Evolutionary conservation across 2,797 vertebrate genomes (phyloP), one percentile per base, ranked within the genome.

Genomic region (Clarias pachynema): DNA sequence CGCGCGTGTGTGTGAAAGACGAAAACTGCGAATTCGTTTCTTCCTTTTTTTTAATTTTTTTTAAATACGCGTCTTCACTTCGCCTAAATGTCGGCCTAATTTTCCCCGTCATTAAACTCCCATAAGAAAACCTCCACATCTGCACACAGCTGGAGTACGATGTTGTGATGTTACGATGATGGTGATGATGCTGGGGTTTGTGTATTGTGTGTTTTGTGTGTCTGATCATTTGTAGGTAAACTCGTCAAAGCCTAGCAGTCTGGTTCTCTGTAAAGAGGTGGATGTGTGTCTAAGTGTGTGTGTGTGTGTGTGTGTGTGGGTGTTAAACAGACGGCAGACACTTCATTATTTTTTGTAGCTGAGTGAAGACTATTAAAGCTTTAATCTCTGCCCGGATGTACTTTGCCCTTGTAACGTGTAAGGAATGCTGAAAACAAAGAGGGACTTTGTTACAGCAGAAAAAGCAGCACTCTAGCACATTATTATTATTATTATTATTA

Each of bases 371-470:
- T 44, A 34, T 78, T 79, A 69, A 49, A 84, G 53, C 26, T 70
- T 53, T 57, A 79, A 62, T 63, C 68, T 79, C 69, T 65, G 29
- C 40, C 79, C 63, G 8, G 72, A 74, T 82, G 83, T 85, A 88
- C 85, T 88, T 86, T 85, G 60, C 84, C 83, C 87, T 60, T 81
- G 81, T 81, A 77, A 70, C 81, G 85, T 80, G 81, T 65, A 83
- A 86, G 74, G 60, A 70, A 85, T 69, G 63, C 83, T 78, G 82
- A 79, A 84, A 53, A 62, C 79, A 53, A 34, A 40, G 34, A 7
- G 1, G 44, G 53, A 81, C 60, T 70, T 73, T 70, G 62, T 22
- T 37, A 66, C 24, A 60, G 9, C 31, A 73, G 5, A 18, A 18
- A 79, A 70, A 82, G 66, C 66, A 68, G 79, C 18, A 66, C 60